Evolutionary conservation across 2,888 invertebrate species (phyloP).

Genomic region (Drosophila dives): DNA sequence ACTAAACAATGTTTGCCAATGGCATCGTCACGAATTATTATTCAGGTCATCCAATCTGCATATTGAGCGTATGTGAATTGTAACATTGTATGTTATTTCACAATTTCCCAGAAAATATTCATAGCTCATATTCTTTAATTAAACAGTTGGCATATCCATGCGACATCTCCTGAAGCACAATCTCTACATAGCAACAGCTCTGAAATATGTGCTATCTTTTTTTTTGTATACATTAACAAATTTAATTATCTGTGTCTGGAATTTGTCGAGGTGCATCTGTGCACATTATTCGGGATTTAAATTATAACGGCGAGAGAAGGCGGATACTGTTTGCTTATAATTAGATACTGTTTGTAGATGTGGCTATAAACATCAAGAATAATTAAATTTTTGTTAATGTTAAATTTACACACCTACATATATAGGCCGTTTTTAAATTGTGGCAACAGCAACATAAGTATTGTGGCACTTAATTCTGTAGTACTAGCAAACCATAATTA

Average conservation of each 20-base stretch:
- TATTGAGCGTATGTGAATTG: constrained; percentile 5
- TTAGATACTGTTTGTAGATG: constrained; percentile 19
- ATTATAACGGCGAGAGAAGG: not conserved
- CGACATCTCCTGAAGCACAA: constrained; percentile 15
- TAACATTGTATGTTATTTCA: not conserved
- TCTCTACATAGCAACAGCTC: constrained; percentile 6
- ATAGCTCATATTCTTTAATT: constrained; percentile 12
- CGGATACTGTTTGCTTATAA: constrained; percentile 45
- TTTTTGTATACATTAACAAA: not conserved
- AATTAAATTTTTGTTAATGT: constrained; percentile 44
- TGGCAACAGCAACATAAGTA: constrained; percentile 5
- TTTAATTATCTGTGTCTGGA: not conserved
- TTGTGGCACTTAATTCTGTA: not conserved
- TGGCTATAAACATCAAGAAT: constrained; percentile 29
- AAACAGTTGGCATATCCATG: not conserved
- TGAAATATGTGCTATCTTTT: constrained; percentile 41
- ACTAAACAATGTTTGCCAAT: constrained; percentile 14
- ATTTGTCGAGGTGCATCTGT: not conserved
- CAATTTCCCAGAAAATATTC: not conserved
- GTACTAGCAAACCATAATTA: constrained; percentile 24
- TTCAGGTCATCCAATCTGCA: constrained; percentile 20
- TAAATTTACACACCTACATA: not conserved
- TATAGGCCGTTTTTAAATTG: constrained; percentile 2
- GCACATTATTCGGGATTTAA: constrained; percentile 12
- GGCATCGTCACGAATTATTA: constrained; percentile 17